These are phyloP conservation scores for Pangasius macronema DNA, from an alignment of 2,797 vertebrate species.

Conservation along the genomic window DNA sequence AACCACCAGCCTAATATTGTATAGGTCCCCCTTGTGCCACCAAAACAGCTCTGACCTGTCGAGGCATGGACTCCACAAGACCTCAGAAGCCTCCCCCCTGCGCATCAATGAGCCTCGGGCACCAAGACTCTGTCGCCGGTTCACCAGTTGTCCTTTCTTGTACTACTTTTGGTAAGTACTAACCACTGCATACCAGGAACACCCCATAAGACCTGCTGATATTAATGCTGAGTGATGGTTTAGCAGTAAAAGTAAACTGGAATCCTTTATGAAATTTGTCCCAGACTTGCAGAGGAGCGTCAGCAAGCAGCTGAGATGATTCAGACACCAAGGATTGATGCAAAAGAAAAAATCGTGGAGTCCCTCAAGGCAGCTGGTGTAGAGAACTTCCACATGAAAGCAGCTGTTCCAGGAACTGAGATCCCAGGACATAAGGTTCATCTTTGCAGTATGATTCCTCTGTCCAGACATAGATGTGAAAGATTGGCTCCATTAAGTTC, in stretches of 20 bases:
- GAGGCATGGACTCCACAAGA: too few species aligned
- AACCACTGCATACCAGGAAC: too few species aligned
- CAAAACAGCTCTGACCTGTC: too few species aligned
- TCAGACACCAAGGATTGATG: conserved; percentile 55
- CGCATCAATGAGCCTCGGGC: too few species aligned
- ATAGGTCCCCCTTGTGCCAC: too few species aligned
- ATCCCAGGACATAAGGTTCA: conserved; percentile 87
- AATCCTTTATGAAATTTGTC: conserved; percentile 13
- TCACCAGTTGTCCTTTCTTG: too few species aligned
- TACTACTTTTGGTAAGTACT: too few species aligned
- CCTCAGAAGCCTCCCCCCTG: too few species aligned
- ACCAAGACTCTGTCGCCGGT: too few species aligned
- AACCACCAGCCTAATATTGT: too few species aligned
- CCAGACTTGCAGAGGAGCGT: conserved; percentile 84
- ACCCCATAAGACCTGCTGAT: not conserved
- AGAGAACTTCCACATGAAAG: conserved; percentile 86
- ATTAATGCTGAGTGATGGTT: not conserved
- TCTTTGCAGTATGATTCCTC: not conserved
- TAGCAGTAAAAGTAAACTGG: not conserved
- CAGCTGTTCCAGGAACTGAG: conserved; percentile 93
- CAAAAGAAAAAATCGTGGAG: conserved; percentile 63
- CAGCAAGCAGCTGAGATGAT: conserved; percentile 69
- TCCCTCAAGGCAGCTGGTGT: conserved; percentile 78
- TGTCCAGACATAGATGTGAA: not conserved
- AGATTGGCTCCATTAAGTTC: too few species aligned